phyloP scores from a whole-genome alignment of 92 coral and sea anemone genomes.

The Phenganax stokvisi region DNA sequence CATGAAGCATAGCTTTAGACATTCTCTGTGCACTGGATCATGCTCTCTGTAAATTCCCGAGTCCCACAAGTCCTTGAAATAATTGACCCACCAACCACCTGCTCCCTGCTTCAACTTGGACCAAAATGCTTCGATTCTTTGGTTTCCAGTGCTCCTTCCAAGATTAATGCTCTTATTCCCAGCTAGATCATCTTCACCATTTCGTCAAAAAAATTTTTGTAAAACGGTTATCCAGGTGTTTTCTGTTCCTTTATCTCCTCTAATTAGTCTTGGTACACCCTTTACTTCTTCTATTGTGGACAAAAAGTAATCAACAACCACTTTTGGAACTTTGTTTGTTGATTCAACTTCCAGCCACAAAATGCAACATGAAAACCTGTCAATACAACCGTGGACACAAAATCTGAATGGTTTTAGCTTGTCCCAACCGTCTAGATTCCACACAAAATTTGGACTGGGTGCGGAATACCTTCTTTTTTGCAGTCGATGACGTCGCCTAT shows the following conservation, averaged over 20 bases:
- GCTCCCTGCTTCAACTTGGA: constrained; percentile 15
- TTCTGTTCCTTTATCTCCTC: constrained; percentile 49
- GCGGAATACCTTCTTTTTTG: not conserved
- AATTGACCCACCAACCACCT: constrained; percentile 20
- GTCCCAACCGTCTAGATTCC: no score
- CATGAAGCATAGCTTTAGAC: constrained; percentile 12
- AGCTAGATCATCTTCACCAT: constrained; percentile 26
- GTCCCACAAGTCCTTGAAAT: constrained; percentile 14
- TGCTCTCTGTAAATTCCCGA: constrained; percentile 1
- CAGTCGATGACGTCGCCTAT: not conserved
- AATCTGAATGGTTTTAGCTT: not conserved
- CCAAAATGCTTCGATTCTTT: constrained; percentile 37
- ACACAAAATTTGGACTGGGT: not conserved
- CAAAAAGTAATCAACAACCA: constrained; percentile 32
- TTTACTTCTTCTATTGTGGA: constrained; percentile 38
- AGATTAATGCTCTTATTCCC: constrained; percentile 24
- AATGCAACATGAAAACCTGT: constrained; percentile 26
- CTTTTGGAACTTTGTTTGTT: constrained; percentile 49
- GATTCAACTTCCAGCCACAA: constrained; percentile 50
- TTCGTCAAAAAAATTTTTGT: constrained; percentile 27
- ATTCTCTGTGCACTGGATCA: not conserved
- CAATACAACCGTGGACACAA: constrained; percentile 11
- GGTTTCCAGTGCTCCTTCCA: constrained; percentile 35
- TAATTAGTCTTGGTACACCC: constrained; percentile 14
- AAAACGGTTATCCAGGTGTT: constrained; percentile 21